Evolutionary conservation across 2,797 vertebrate genomes (phyloP), one percentile per base, ranked within the genome.

Genomic region (Aselliscus stoliczkanus): DNA sequence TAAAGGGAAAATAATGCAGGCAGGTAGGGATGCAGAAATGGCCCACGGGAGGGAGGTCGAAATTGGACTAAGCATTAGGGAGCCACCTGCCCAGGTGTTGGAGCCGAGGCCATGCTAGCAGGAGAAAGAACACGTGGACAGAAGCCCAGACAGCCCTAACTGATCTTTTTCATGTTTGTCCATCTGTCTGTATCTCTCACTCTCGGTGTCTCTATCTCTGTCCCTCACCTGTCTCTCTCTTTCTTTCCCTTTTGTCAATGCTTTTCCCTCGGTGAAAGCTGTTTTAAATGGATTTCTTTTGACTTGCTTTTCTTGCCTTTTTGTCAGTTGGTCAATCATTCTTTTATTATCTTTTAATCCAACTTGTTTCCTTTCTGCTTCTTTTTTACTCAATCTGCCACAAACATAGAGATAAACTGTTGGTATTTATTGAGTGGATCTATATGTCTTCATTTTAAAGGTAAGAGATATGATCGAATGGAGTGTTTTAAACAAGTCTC

Each of bases 401-500:
- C 20, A 42, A 88, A 90, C 11, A 1, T 7, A 64, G 37, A 69
- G 18, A 65, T 80, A 88, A 56, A 60, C 42, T 29, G 11, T 69
- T 95, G 56, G 29, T 85, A 87, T 95, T 88, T 94, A 50, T 79
- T 88, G 64, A 83, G 27, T 80, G 39, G 21, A 42, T 88, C 83
- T 70, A 58, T 56, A 13, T 62, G 50, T 89, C 83, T 84, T 93
- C 31, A 56, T 84, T 94, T 88, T 69, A 96, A 94, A 86, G 92
- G 52, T 44, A 88, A 60, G 44, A 44, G 8, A 67, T 39, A 65
- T 88, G 37, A 96, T n/a, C 7, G 67, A 85, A 13, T 56, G 47
- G n/a, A 58, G 7, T 73, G 79, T 85, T 92, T 94, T 79, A 73
- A 88, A 92, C 25, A 75, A 88, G 3, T 52, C 50, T 77, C 44